phyloP scores from a whole-genome alignment of 1,140 invertebrate species.

The Cotesia typhae region DNA sequence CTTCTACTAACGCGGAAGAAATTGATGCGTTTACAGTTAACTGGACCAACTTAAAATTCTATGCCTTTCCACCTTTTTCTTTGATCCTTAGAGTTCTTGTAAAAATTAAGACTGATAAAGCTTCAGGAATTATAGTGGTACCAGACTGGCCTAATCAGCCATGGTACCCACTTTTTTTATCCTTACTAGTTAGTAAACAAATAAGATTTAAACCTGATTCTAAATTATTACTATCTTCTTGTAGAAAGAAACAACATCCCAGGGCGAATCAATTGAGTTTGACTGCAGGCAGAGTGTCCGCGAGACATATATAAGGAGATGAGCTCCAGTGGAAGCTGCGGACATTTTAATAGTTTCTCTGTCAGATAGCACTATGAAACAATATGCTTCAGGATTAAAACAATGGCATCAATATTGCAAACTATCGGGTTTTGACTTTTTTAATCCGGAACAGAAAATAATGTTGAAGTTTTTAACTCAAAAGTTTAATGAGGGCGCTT shows the following conservation, averaged over 20 bases:
- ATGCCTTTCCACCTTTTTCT: too few relatives aligned
- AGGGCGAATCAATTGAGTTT: conserved; percentile 1
- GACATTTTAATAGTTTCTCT: conserved; percentile 20
- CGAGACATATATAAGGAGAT: conserved; percentile 1
- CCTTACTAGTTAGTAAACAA: too few relatives aligned
- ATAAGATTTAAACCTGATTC: too few relatives aligned
- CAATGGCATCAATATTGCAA: conserved; percentile 20
- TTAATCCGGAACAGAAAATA: neutral
- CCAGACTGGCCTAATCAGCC: too few relatives aligned
- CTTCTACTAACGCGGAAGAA: neutral
- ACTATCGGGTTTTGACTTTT: neutral
- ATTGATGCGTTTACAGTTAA: conserved; percentile 10
- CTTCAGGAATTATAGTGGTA: too few relatives aligned
- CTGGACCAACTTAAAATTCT: too few relatives aligned
- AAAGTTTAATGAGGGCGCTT: conserved; percentile 18
- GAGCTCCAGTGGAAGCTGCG: neutral
- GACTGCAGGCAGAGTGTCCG: conserved; percentile 19
- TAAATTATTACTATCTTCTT: too few relatives aligned
- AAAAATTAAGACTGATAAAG: too few relatives aligned
- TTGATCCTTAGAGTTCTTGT: too few relatives aligned
- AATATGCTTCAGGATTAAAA: conserved; percentile 28
- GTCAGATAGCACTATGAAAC: conserved; percentile 16
- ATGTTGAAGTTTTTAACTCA: conserved; percentile 13
- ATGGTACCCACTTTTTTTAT: too few relatives aligned
- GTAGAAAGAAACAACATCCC: too few relatives aligned